Evolutionary conservation across 2,797 vertebrate species (phyloP), one percentile per base, ranked within the genome.

Genomic region (Pseudochirops corinnae): DNA sequence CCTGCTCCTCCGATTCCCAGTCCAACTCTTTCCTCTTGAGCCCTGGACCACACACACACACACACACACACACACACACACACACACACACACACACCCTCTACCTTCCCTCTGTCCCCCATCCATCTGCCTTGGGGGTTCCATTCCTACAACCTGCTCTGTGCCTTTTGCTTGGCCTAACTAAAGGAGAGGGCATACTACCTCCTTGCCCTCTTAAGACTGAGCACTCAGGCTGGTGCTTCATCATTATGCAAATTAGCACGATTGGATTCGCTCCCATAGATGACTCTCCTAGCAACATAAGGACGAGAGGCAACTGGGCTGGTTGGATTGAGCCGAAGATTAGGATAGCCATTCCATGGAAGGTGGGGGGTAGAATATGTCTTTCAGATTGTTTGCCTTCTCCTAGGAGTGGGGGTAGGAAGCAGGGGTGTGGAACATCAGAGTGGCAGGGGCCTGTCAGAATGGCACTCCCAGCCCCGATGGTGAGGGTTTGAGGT

Each of bases 221-320:
- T 57, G 94, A 97, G 96, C 93, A 33, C 53, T 97, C 21, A 3
- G 96, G 93, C 95, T 96, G 97, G 96, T 96, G 96, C 96, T 98
- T 98, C 98, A 92, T 97, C 98, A 98, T 98, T 98, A 98, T 18
- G 39, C 96, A 97, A 98, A 98, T 98, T 90, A 91, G 16, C 93
- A 55, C 93, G 93, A 96, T 97, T 98, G 98, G 97, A 97, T 18
- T 0, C 39, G 96, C 93, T 98, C 97, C 98, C 67, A 52, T 98
- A 29, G 21, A 96, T 52, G 14, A 91, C 97, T 95, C 95, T 67
- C 92, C 96, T 92, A 97, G 97, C 93, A 39, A 94, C 94, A 94
- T 1, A 0, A 98, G 98, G 97, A 97, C 96, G 90, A 97, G 97
- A 97, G 95, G 95, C 96, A 96, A 57, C 95, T 94, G 50, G 91